These are phyloP conservation scores for Cavia porcellus DNA, from an alignment of 2,113 vertebrate species.

Conservation along the genomic window DNA sequence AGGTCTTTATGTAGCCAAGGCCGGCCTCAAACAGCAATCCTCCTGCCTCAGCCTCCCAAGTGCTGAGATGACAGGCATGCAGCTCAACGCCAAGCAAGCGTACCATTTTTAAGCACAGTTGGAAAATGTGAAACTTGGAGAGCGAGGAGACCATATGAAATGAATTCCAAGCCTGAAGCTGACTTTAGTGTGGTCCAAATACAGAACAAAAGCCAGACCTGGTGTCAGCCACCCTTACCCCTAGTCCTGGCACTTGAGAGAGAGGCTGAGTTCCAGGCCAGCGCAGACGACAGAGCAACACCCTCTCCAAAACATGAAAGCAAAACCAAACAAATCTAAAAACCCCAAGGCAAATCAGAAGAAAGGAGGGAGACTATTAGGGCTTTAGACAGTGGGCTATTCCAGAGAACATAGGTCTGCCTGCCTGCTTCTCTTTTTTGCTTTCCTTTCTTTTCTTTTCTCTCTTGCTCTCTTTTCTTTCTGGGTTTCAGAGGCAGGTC, in stretches of 20 bases:
- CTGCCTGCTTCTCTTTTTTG: no score
- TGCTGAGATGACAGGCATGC: background rate
- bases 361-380: background rate
- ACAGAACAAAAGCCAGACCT: background rate
- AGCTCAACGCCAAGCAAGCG: background rate
- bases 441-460: background rate
- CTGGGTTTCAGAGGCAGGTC: background rate
- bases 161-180: background rate
- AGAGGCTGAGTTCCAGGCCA: background rate
- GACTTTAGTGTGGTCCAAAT: background rate
- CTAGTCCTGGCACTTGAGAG: background rate
- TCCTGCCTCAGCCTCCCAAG: background rate
- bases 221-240: background rate
- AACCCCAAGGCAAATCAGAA: background rate
- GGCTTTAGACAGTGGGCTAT: background rate
- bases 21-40: background rate
- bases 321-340: background rate
- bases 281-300: background rate
- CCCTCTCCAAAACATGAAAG: background rate
- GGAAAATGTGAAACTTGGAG: slow-evolving; percentile 38
- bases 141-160: background rate
- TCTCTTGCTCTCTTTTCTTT: background rate
- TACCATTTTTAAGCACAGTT: slow-evolving; percentile 54
- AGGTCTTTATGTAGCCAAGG: background rate
- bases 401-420: background rate